Conservation (phyloP, 2,888 invertebrate species). For the Hirtodrosophila histrioides region DNA sequence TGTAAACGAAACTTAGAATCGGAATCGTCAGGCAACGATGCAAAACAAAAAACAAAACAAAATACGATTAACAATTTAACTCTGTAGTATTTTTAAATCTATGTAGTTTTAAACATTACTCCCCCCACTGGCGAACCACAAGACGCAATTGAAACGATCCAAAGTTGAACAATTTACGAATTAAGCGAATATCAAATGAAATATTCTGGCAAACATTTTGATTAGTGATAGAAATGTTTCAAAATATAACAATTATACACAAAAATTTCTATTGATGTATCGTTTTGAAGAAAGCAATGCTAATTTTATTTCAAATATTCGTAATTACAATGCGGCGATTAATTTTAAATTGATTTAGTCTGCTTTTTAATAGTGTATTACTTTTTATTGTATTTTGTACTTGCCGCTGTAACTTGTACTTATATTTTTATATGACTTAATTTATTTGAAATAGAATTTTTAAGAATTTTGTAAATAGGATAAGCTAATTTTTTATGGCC, state of each 20-base stretch:
- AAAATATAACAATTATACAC: background rate
- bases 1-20: conserved; percentile 53
- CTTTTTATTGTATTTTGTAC: conserved; percentile 21
- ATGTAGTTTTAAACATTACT: conserved; percentile 58
- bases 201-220: conserved; percentile 20
- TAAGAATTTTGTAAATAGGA: conserved; percentile 64
- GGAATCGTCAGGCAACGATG: conserved; percentile 73
- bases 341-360: conserved; percentile 2
- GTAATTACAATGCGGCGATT: conserved; percentile 7
- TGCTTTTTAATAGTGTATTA: conserved; percentile 7
- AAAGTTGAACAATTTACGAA: conserved; percentile 45
- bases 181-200: conserved; percentile 33
- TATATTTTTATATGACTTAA: conserved; percentile 42
- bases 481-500: conserved; percentile 59
- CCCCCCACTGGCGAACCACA: conserved; percentile 46
- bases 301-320: conserved; percentile 14
- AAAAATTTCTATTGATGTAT: conserved; percentile 4
- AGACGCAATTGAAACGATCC: conserved; percentile 59
- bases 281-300: background rate
- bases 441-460: conserved; percentile 32
- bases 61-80: conserved; percentile 46
- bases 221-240: conserved; percentile 13
- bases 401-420: conserved; percentile 25
- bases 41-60: conserved; percentile 53
- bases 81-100: conserved; percentile 70